Evolutionary conservation across 1,140 invertebrate species (phyloP).

Genomic region (Drosophila tristis): DNA sequence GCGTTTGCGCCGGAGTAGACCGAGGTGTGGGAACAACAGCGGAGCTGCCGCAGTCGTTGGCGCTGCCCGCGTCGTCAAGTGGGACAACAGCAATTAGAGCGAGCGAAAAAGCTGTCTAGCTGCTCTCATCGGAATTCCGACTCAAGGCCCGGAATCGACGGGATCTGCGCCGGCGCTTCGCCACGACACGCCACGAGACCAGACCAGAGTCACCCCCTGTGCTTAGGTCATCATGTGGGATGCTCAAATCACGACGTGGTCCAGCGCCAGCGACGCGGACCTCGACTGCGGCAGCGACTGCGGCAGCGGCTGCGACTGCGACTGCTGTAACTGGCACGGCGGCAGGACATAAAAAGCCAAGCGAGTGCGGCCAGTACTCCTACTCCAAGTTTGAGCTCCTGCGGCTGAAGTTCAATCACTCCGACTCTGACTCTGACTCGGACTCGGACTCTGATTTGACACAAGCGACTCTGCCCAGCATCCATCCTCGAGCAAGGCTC

Average conservation of each 20-base stretch:
- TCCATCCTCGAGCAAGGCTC: no score
- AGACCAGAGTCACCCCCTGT: constrained; percentile 34
- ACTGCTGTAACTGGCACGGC: constrained; percentile 21
- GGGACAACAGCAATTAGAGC: constrained; percentile 55
- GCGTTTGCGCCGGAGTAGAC: constrained; percentile 58
- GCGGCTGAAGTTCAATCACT: constrained; percentile 60
- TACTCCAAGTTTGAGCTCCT: constrained; percentile 72
- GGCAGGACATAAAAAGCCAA: constrained; percentile 76
- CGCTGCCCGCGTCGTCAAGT: constrained; percentile 21
- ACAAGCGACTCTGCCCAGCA: no score
- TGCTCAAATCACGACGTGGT: constrained; percentile 52
- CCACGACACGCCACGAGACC: constrained; percentile 12
- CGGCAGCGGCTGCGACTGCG: constrained; percentile 1
- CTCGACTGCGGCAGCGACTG: constrained; percentile 25
- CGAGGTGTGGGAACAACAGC: constrained; percentile 11
- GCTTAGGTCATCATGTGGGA: constrained; percentile 44
- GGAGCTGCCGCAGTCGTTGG: constrained; percentile 8
- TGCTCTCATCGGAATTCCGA: constrained; percentile 43
- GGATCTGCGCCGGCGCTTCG: constrained; percentile 60
- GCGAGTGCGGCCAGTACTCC: constrained; percentile 67
- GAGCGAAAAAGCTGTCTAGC: constrained; percentile 39
- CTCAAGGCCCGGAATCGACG: constrained; percentile 4
- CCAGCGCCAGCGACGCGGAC: constrained; percentile 55
- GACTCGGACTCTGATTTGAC: not conserved
- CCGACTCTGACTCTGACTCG: constrained; percentile 36